A percentile compares a stretch with the other conserved stretches of the same genome.
Evolutionary conservation across 2,113 vertebrate species (phyloP).

Genomic region (Centropus bengalensis): DNA sequence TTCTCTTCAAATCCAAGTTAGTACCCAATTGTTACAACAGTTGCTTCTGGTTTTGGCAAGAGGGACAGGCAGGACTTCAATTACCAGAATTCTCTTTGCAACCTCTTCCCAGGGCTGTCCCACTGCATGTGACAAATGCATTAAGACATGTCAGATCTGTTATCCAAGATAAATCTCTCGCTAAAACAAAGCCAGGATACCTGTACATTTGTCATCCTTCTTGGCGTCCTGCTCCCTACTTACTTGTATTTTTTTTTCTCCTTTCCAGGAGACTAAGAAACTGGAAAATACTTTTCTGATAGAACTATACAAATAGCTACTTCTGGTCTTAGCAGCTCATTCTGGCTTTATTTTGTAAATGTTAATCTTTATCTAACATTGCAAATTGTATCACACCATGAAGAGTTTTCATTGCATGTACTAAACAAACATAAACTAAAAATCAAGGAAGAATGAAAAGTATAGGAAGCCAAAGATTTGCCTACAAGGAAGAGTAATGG

Average conservation of each 20-base stretch:
- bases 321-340: background rate
- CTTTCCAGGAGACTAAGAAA: background rate
- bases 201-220: background rate
- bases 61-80: background rate
- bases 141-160: background rate
- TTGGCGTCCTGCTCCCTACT: background rate
- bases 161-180: background rate
- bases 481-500: background rate
- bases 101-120: background rate
- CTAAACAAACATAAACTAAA: background rate
- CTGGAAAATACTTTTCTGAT: background rate
- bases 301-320: background rate
- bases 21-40: background rate
- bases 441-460: background rate
- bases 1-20: background rate
- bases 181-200: background rate
- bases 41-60: background rate
- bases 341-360: background rate
- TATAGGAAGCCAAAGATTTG: background rate
- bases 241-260: background rate
- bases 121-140: rapidly evolving
- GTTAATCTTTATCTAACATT: background rate
- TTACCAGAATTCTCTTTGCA: background rate
- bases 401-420: background rate
- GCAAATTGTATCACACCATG: too few relatives aligned